phyloP scores from a whole-genome alignment of 2,888 invertebrate species.

The Diploptera punctata region DNA sequence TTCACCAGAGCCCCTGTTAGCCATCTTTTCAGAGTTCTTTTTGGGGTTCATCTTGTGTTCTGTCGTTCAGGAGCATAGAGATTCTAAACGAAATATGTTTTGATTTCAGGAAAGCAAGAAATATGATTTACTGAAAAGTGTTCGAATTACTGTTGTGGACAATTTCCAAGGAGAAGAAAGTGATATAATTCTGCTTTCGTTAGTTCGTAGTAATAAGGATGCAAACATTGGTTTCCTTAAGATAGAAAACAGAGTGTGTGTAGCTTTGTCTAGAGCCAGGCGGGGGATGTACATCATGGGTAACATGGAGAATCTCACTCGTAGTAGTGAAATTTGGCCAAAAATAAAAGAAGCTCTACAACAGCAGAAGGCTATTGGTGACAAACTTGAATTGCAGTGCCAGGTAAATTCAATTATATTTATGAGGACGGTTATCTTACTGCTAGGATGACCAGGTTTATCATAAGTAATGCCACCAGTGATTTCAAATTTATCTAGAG shows the following conservation, averaged over 20 bases:
- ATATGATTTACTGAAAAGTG: constrained; percentile 54
- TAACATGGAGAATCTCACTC: constrained; percentile 36
- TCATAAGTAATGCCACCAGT: too few relatives aligned
- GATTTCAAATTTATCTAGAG: too few relatives aligned
- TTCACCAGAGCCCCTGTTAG: too few relatives aligned
- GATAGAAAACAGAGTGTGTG: constrained; percentile 75
- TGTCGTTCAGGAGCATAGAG: too few relatives aligned
- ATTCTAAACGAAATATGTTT: too few relatives aligned
- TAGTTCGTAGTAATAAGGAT: constrained; percentile 76
- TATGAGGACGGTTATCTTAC: too few relatives aligned
- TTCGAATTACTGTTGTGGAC: constrained; percentile 73
- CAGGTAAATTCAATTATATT: constrained; percentile 48
- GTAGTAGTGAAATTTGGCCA: constrained; percentile 58
- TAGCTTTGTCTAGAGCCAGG: constrained; percentile 77
- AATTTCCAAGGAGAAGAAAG: constrained; percentile 85
- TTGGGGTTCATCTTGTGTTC: too few relatives aligned
- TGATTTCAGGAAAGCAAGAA: constrained; percentile 48
- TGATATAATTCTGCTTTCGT: constrained; percentile 76
- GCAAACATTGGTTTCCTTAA: constrained; percentile 73
- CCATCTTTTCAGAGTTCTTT: too few relatives aligned
- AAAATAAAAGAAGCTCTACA: constrained; percentile 59
- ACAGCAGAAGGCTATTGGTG: constrained; percentile 61
- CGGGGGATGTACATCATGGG: constrained; percentile 55
- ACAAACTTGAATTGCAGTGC: constrained; percentile 59
- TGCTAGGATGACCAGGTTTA: too few relatives aligned